Evolutionary conservation across 2,797 vertebrate species (phyloP).

Genomic region (Sebastes minor): DNA sequence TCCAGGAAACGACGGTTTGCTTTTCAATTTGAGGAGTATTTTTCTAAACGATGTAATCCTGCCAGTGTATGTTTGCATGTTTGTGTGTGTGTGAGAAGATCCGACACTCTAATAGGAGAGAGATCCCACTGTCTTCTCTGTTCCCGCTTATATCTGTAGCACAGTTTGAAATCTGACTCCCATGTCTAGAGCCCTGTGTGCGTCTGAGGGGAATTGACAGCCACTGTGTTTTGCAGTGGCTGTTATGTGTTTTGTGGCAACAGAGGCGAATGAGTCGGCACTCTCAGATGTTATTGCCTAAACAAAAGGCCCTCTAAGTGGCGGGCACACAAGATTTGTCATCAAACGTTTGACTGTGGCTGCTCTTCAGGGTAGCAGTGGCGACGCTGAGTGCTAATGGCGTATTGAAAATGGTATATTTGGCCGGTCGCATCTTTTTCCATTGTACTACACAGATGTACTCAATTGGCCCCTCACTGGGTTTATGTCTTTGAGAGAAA

Average conservation of each 20-base stretch:
- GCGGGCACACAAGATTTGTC: constrained; percentile 56
- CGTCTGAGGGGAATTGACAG: constrained; percentile 75
- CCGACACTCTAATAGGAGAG: constrained; percentile 40
- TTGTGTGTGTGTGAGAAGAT: constrained; percentile 22
- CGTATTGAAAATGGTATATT: constrained; percentile 56
- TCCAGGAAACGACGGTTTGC: constrained; percentile 28
- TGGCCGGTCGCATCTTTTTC: constrained; percentile 44
- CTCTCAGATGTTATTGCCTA: constrained; percentile 68
- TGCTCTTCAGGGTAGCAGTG: constrained; percentile 43
- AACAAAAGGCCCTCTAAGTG: constrained; percentile 72
- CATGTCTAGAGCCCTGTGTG: constrained; percentile 52
- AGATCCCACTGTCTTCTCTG: constrained; percentile 44
- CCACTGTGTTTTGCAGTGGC: constrained; percentile 72
- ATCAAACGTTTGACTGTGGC: constrained; percentile 44
- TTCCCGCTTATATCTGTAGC: constrained; percentile 55
- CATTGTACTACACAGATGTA: constrained; percentile 46
- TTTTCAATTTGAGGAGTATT: constrained; percentile 39
- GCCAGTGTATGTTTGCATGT: constrained; percentile 11
- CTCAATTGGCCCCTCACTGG: constrained; percentile 60
- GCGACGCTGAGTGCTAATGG: constrained; percentile 45
- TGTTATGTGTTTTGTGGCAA: constrained; percentile 76
- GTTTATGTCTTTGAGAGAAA: constrained; percentile 58
- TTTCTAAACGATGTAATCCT: constrained; percentile 23
- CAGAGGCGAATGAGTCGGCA: constrained; percentile 56
- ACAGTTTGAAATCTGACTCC: constrained; percentile 77